A percentile compares a stretch with the other conserved stretches of the same genome.
phyloP scores from a whole-genome alignment of 2,797 vertebrate species.

The Todus mexicanus region DNA sequence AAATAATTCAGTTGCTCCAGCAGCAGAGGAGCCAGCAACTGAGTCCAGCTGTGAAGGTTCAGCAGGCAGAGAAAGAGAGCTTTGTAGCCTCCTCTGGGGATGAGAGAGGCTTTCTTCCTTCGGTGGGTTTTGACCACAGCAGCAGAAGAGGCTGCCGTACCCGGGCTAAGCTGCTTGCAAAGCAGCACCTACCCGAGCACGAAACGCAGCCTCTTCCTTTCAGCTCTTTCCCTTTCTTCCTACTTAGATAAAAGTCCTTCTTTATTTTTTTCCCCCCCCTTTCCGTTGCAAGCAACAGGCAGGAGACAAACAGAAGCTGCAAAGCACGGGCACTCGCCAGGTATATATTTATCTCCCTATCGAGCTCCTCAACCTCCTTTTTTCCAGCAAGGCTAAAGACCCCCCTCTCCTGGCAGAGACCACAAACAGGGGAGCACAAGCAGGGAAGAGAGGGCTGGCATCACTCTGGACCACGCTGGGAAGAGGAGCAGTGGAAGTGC shows the following conservation, averaged over 20 bases:
- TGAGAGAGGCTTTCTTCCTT: conserved; percentile 22
- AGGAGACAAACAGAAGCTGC: background rate
- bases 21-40: conserved; percentile 29
- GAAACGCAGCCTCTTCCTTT: conserved; percentile 1
- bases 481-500: background rate
- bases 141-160: background rate
- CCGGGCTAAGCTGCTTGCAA: background rate
- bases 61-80: background rate
- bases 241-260: background rate
- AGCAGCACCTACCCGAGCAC: background rate
- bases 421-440: conserved; percentile 23
- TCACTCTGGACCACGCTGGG: rapidly evolving
- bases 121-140: conserved; percentile 21
- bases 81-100: conserved; percentile 42
- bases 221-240: conserved; percentile 11
- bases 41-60: conserved; percentile 49
- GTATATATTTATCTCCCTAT: background rate
- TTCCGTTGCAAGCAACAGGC: background rate
- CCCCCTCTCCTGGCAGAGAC: conserved; percentile 77
- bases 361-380: background rate
- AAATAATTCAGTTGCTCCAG: conserved; percentile 60
- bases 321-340: background rate
- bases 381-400: conserved; percentile 66
- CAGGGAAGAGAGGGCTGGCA: background rate
- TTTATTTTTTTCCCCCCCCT: background rate